A percentile compares a stretch with the other conserved stretches of the same genome.
These are phyloP conservation scores for Anser cygnoides DNA, from an alignment of 2,113 vertebrate species.

Conservation along the genomic window DNA sequence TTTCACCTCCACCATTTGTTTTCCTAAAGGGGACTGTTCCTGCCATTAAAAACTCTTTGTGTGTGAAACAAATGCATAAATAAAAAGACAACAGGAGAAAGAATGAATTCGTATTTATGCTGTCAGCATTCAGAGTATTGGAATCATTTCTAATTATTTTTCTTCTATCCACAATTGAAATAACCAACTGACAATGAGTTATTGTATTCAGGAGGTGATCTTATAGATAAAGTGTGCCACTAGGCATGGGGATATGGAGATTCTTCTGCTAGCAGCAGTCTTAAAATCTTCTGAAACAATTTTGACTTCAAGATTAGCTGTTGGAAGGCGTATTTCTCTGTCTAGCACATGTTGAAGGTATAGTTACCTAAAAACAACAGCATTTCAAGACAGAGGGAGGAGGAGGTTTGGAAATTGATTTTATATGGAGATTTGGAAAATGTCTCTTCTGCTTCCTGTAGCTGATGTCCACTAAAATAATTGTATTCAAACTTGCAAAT, in stretches of 20 bases:
- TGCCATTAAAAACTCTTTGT: slow-evolving; percentile 9
- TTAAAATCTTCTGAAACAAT: not conserved
- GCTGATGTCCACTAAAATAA: not conserved
- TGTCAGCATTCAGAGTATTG: not conserved
- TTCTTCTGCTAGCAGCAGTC: not conserved
- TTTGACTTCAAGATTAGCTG: not conserved
- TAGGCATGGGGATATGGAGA: not conserved
- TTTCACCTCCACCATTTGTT: slow-evolving; percentile 1
- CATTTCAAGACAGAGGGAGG: not conserved
- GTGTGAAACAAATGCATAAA: slow-evolving; percentile 9
- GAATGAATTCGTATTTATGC: not conserved
- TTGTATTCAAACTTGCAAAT: not conserved
- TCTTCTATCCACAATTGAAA: not conserved
- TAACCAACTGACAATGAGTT: not conserved
- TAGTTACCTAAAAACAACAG: not conserved
- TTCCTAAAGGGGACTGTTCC: not conserved
- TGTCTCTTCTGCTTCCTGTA: not conserved
- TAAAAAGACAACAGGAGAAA: not conserved
- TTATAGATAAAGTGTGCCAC: not conserved
- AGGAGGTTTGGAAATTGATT: not conserved
- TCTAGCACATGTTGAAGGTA: not conserved
- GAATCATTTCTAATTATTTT: not conserved
- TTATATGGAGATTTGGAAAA: not conserved
- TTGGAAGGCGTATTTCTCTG: not conserved
- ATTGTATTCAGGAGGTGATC: not conserved